Evolutionary conservation across 2,888 invertebrate species (phyloP), one percentile per base, ranked within the genome.

Genomic region (Macropis europaea): DNA sequence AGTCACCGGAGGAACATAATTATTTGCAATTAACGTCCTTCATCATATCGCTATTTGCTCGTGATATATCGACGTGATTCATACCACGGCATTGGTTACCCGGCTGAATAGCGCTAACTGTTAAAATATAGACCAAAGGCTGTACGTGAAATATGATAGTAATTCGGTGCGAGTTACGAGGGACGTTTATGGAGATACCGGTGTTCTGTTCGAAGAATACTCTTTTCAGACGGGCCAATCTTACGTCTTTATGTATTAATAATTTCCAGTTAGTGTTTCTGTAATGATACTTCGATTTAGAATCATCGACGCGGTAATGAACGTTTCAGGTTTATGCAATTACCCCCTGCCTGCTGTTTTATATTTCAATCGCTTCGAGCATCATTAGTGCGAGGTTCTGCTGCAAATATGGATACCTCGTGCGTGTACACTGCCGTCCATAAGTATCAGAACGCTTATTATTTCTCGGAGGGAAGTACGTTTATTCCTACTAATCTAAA

Each of bases 121-220:
- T 5, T 45, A n/a, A 38, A 67, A 62, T 52, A 67, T 66, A 40
- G 38, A 24, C 30, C 38, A 30, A 7, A 13, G 22, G 1, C n/a
- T 7, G 48, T 36, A 26, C 26, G 22, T 22, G 36, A 36, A 48
- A 32, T 43, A 28, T 22, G 43, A 45, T 19, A 36, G 36, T 28
- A 36, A 45, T 45, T n/a, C 26, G 15, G 36, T 62, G 15, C 28
- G 45, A 54, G 34, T 54, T 54, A 32, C 15, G 36, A 48, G 13
- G 11, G 38, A 32, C 17, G 30, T 43, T 36, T 11, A 19, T 11
- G 15, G 22, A 15, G 11, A 38, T 22, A n/a, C 7, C 43, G n/a
- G 19, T 7, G 30, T 15, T 11, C 28, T 28, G 28, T 1, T 19
- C 19, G 13, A 17, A 13, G n/a, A 13, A 15, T 11, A 42, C 30